Evolutionary conservation across 2,888 invertebrate species (phyloP).

Genomic region (Lycocerus yunnanus): DNA sequence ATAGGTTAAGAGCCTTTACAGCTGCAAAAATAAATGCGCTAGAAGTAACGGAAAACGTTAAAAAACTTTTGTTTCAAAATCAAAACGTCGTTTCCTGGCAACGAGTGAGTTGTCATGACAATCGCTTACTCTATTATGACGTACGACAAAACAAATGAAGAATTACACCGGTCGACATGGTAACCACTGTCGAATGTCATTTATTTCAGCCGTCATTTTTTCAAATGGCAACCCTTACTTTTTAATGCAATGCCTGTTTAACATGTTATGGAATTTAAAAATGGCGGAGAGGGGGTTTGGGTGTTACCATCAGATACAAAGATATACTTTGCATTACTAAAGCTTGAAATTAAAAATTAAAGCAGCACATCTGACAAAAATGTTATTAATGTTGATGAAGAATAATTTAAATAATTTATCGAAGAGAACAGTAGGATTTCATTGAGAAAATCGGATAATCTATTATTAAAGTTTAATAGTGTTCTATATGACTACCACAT

Average conservation of each 20-base stretch:
- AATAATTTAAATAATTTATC: background rate
- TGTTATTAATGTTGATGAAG: background rate
- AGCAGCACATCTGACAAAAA: background rate
- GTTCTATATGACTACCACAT: slow-evolving; percentile 17
- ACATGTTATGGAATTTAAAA: too few species aligned
- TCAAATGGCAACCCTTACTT: too few species aligned
- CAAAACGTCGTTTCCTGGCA: background rate
- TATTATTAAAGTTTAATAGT: background rate
- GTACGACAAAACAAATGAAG: too few species aligned
- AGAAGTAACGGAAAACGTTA: background rate
- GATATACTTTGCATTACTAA: background rate
- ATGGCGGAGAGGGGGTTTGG: too few species aligned
- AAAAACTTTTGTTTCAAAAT: background rate
- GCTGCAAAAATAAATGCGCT: background rate
- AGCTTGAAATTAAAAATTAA: background rate
- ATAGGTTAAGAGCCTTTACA: background rate
- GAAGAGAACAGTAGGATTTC: background rate
- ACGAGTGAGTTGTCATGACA: too few species aligned
- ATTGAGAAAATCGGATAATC: background rate
- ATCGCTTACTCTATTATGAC: too few species aligned
- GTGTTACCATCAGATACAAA: too few species aligned
- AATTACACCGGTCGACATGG: too few species aligned
- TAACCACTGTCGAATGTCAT: too few species aligned
- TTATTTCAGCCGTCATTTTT: too few species aligned
- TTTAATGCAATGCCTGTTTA: too few species aligned